Percentiles rank a stretch among this genome's conserved stretches.
Conservation (phyloP, 1,140 invertebrate species). For the Galleria mellonella region DNA sequence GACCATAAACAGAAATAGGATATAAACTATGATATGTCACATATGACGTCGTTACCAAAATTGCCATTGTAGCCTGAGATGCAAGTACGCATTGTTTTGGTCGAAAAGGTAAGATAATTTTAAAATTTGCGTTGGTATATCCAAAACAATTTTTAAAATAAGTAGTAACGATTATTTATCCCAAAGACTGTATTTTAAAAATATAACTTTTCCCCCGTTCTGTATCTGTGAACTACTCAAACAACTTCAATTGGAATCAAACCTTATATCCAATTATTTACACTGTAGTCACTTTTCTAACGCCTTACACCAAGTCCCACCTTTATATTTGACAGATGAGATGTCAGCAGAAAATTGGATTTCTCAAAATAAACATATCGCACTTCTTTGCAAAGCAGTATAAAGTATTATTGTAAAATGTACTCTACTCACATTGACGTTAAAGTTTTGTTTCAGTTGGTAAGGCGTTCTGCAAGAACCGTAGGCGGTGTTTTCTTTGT, state of each 20-base stretch:
- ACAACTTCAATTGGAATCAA: background rate
- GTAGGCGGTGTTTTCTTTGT: slow-evolving; percentile 21
- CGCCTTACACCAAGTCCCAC: slow-evolving; percentile 13
- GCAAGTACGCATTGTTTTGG: too few relatives aligned
- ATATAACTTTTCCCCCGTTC: too few relatives aligned
- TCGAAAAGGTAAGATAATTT: too few relatives aligned
- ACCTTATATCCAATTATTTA: background rate
- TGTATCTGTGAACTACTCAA: too few relatives aligned
- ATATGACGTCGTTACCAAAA: too few relatives aligned
- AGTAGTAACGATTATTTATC: too few relatives aligned
- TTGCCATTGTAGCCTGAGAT: too few relatives aligned
- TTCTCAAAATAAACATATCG: slow-evolving; percentile 43
- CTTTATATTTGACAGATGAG: slow-evolving; percentile 47
- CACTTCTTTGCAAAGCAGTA: slow-evolving; percentile 16
- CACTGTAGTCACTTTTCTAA: slow-evolving; percentile 17
- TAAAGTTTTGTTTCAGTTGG: background rate
- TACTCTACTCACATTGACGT: slow-evolving; percentile 1
- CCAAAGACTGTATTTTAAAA: too few relatives aligned
- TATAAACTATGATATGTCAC: too few relatives aligned
- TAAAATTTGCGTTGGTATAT: too few relatives aligned
- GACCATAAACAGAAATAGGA: too few relatives aligned
- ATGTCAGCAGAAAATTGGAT: slow-evolving; percentile 49
- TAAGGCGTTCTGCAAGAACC: background rate
- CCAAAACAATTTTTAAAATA: too few relatives aligned
- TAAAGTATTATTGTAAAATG: slow-evolving; percentile 4